Evolutionary conservation across 2,888 invertebrate genomes (phyloP), one percentile per base, ranked within the genome.

Genomic region (Anthoptus insignis): DNA sequence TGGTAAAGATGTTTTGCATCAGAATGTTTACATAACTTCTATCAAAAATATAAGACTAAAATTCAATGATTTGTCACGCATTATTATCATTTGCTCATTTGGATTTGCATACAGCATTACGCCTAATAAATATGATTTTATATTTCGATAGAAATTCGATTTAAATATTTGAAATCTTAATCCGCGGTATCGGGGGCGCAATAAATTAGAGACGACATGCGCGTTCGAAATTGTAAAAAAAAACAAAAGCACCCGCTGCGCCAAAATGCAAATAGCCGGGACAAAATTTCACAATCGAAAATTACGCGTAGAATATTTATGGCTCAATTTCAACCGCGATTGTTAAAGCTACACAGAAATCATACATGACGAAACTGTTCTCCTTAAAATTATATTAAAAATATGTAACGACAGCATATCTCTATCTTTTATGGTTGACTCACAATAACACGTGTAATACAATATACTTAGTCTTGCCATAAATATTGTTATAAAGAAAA

Each of bases 231-330:
- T 64, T 54, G 27, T n/a, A 47, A 37, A 52, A 45, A 64, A 64
- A 64, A 64, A 56, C 50, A 52, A 49, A 39, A 19, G 50, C 57
- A 22, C 64, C 64, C 57, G 64, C 64, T 64, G 64, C 29, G 64
- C 50, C 50, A 50, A 56, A 60, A 64, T 64, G 64, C 50, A 64
- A 64, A 64, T 64, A 64, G 64, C 50, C 37, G 49, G 57, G 64
- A 61, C 66, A 69, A 71, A 59, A 59, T 64, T 58, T 58, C 64
- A 59, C 64, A 64, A 64, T 59, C 68, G 59, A 80, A 89, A 89
- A 87, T 88, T 88, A 83, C 82, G 78, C 81, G 84, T 88, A 84
- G 84, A 80, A 87, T 87, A 91, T 91, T 91, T 91, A 91, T 90
- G 83, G 85, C 90, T 92, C 86, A 91, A 91, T 92, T 89, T 85